Evolutionary conservation across 2,113 vertebrate genomes (phyloP).

Genomic region (Malurus cyaneus): DNA sequence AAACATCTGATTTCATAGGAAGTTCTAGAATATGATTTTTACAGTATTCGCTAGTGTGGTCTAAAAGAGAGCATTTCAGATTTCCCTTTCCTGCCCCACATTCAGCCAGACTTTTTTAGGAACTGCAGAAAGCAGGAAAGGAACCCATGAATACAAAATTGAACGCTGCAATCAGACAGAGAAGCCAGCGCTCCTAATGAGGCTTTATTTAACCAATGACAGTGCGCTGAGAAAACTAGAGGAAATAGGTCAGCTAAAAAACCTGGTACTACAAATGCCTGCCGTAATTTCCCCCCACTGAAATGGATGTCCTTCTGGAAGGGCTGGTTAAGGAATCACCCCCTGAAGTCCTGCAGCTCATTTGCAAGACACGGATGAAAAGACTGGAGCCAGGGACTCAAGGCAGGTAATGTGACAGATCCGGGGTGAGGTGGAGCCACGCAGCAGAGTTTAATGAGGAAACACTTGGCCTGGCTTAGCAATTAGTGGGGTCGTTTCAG

Average conservation of each 20-base stretch:
- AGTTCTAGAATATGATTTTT: neutral
- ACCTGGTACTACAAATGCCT: neutral
- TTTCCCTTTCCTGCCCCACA: neutral
- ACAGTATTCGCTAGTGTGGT: neutral
- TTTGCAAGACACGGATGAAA: neutral
- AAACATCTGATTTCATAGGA: neutral
- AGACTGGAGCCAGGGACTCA: neutral
- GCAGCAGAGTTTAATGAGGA: neutral
- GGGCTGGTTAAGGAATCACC: neutral
- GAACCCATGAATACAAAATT: neutral
- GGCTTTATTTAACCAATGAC: conserved; percentile 30
- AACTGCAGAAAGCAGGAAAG: neutral
- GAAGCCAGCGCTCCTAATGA: neutral
- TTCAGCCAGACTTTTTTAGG: neutral
- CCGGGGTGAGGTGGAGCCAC: neutral
- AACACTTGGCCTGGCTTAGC: neutral
- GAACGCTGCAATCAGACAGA: neutral
- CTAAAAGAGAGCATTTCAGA: neutral
- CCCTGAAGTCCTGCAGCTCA: neutral
- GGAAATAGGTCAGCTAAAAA: conserved; percentile 46
- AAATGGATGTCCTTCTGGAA: neutral
- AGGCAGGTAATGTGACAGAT: neutral
- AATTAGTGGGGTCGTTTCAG: neutral
- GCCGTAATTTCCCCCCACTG: neutral
- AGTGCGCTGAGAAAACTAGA: neutral